phyloP scores from a whole-genome alignment of 2,113 vertebrate species.

The Dermatemys mawii region DNA sequence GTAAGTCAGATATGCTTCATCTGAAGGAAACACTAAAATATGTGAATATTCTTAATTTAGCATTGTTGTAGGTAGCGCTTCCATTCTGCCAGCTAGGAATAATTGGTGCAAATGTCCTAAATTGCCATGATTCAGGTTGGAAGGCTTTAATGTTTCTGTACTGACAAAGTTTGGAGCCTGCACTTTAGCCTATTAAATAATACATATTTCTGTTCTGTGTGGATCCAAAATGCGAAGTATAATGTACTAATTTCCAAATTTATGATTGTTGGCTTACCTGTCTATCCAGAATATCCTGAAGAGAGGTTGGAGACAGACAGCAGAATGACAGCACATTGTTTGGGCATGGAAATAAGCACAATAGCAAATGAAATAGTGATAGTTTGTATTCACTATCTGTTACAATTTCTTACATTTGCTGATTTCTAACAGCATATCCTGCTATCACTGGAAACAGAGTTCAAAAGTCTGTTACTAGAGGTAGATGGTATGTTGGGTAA shows the following conservation, averaged over 20 bases:
- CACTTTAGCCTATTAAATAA: background rate
- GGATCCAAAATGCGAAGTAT: background rate
- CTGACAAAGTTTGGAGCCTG: background rate
- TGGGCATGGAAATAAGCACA: background rate
- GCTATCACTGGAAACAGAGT: background rate
- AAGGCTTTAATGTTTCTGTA: background rate
- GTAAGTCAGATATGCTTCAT: background rate
- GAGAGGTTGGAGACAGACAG: background rate
- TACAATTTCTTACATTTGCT: slow-evolving; percentile 18
- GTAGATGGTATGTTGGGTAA: slow-evolving; percentile 34
- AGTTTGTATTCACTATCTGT: no score
- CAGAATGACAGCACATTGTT: background rate
- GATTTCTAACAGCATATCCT: background rate
- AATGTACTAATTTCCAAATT: slow-evolving; percentile 20
- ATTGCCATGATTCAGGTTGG: background rate
- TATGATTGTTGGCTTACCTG: slow-evolving; percentile 39
- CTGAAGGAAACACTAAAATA: background rate
- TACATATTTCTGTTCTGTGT: background rate
- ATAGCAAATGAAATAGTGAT: background rate
- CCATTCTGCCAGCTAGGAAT: background rate
- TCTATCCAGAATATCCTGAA: background rate
- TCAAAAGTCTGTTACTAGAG: slow-evolving; percentile 35
- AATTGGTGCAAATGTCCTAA: background rate
- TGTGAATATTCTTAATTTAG: slow-evolving; percentile 2
- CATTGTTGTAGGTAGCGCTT: background rate